Evolutionary conservation across 2,888 invertebrate species (phyloP).

Genomic region (Allophyes oxyacanthae): DNA sequence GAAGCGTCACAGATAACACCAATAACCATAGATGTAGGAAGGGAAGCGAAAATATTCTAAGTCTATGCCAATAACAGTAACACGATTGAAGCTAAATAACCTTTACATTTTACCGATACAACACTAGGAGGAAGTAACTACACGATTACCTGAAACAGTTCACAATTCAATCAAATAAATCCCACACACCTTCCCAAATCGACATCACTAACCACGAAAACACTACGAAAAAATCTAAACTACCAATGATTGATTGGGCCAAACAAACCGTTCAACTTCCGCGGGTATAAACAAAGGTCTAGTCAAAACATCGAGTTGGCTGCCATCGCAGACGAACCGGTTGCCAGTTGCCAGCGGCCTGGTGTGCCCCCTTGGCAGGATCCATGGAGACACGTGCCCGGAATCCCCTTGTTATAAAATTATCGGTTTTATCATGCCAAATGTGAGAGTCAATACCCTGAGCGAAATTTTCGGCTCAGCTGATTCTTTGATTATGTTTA

Average conservation of each 20-base stretch:
- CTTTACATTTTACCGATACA: no score
- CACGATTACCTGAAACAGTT: constrained; percentile 17
- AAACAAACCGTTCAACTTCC: constrained; percentile 41
- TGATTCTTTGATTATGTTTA: constrained; percentile 25
- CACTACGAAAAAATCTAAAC: constrained; percentile 29
- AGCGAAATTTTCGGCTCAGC: constrained; percentile 31
- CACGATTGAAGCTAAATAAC: no score
- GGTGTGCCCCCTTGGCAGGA: constrained; percentile 66
- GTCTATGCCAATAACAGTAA: no score
- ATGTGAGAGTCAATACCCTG: constrained; percentile 54
- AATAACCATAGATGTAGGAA: no score
- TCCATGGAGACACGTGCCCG: constrained; percentile 62
- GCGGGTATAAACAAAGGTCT: constrained; percentile 63
- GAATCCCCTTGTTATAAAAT: constrained; percentile 62
- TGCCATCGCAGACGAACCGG: constrained; percentile 65
- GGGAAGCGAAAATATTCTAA: no score
- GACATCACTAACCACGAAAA: constrained; percentile 12
- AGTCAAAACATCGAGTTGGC: constrained; percentile 79
- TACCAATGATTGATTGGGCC: constrained; percentile 38
- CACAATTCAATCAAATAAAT: constrained; percentile 23
- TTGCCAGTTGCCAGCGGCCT: constrained; percentile 79
- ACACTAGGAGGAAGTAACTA: not conserved
- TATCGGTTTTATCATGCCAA: constrained; percentile 57
- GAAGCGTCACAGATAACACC: no score
- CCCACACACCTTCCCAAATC: constrained; percentile 27